phyloP scores from a whole-genome alignment of 2,888 invertebrate species.

The Melanotus villosus region DNA sequence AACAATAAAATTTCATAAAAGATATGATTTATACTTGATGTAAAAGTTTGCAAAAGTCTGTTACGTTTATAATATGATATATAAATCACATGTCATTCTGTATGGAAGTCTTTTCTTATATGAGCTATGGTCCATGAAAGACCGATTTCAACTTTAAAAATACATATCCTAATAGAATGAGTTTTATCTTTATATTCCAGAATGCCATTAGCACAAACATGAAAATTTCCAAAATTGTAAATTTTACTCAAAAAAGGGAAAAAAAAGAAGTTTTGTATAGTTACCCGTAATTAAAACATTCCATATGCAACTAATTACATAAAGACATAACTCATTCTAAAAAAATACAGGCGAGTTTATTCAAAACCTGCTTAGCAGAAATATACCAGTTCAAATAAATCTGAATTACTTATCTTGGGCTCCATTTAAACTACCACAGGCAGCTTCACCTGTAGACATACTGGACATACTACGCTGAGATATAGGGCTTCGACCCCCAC shows the following conservation, averaged over 20 bases:
- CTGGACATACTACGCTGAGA: slow-evolving; percentile 65
- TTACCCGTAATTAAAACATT: slow-evolving; percentile 5
- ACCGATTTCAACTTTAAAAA: slow-evolving; percentile 42
- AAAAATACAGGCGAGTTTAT: slow-evolving; percentile 30
- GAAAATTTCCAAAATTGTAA: slow-evolving; percentile 5
- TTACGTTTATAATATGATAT: slow-evolving; percentile 39
- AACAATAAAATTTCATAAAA: slow-evolving; percentile 10
- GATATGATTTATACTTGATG: slow-evolving; percentile 26
- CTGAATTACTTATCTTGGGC: slow-evolving; percentile 64
- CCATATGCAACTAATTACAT: slow-evolving; percentile 26
- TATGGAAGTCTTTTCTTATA: slow-evolving; percentile 61
- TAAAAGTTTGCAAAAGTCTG: slow-evolving; percentile 27
- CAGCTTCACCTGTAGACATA: slow-evolving; percentile 61
- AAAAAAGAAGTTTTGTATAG: neutral
- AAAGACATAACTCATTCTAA: slow-evolving; percentile 43
- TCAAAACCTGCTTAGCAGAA: slow-evolving; percentile 23
- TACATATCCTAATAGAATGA: slow-evolving; percentile 43
- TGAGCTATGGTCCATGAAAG: slow-evolving; percentile 55
- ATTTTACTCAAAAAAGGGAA: neutral
- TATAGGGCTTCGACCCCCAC: slow-evolving; percentile 65
- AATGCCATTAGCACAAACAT: neutral
- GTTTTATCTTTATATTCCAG: slow-evolving; percentile 31
- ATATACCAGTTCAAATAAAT: slow-evolving; percentile 28
- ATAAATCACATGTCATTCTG: slow-evolving; percentile 57
- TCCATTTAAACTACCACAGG: slow-evolving; percentile 63